Base-by-base conservation (phyloP, 2,888 invertebrate species). In the Diabrotica balteata region DNA sequence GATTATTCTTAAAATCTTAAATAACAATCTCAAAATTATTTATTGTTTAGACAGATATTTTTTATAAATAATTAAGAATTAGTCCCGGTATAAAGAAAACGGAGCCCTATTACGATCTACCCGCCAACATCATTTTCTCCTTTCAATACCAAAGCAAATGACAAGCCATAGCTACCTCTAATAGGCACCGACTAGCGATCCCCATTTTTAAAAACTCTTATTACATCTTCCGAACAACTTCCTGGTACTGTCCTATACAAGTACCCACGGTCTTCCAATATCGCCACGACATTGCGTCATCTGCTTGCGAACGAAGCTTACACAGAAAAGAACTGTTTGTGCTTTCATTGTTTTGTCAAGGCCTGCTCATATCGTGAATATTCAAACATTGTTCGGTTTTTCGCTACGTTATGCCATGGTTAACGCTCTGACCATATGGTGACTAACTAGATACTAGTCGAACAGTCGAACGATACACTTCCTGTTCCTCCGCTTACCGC, bases 321-420 rank as follows among this genome's bases (percentile, higher is more conserved):
- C 50, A 63, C 17, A 9, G 50, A 63, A 63, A 47, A 50, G 22
- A 42, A 45, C 57, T 59, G 62, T 58, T 61, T 66, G 49, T 46
- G 53, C 52, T 47, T 47, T 67, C 63, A 63, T 67, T 67, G 67
- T 67, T 67, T 63, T 67, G 67, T 67, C 67, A 67, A 59, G 42
- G 62, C 11, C 51, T 58, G 59, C 54, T 67, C 67, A 67, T 67
- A 67, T 67, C 58, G 67, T 67, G 63, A 67, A 67, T 67, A 67
- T 67, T 67, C 63, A 67, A 67, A 63, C 53, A 58, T 63, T 58
- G 63, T 63, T 63, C 50, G 58, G 45, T 63, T 57, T 63, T 63
- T 63, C 51, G 63, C 43, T n/a, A 43, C 42, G 43, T 51, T 22
- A 43, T 49, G 44, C 47, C 55, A 32, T 63, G 63, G 63, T 47